Percentiles rank a stretch among this genome's conserved stretches.
Conservation (phyloP, 2,113 vertebrate genomes). For the Etia nguti region DNA sequence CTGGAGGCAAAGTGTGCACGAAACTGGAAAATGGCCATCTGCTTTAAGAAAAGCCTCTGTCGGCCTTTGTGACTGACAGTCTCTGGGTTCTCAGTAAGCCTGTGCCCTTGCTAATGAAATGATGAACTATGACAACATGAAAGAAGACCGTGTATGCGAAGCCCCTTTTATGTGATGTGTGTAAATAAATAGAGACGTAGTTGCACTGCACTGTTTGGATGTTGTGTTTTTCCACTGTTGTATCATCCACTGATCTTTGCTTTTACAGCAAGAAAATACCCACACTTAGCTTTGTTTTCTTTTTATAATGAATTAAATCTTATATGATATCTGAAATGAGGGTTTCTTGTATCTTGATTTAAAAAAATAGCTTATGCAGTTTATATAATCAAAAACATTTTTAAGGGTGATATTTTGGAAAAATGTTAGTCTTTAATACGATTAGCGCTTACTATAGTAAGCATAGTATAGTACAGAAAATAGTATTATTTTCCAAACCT, state of each 20-base stretch:
- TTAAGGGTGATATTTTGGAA: background rate
- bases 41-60: background rate
- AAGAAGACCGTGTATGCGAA: slow-evolving; percentile 3
- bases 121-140: slow-evolving; percentile 8
- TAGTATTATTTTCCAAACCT: background rate
- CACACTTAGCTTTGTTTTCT: background rate
- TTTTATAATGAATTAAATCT: background rate
- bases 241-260: background rate
- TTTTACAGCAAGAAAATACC: background rate
- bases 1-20: background rate
- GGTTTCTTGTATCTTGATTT: background rate
- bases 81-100: background rate
- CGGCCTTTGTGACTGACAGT: background rate
- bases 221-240: background rate
- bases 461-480: too few species aligned
- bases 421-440: background rate
- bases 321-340: background rate
- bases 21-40: slow-evolving; percentile 33
- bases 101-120: slow-evolving; percentile 1
- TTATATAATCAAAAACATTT: background rate
- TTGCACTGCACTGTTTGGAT: background rate
- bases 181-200: background rate
- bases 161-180: background rate
- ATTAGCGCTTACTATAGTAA: background rate
- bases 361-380: background rate